phyloP scores from a whole-genome alignment of 2,113 vertebrate species.

The Nesoenas mayeri region DNA sequence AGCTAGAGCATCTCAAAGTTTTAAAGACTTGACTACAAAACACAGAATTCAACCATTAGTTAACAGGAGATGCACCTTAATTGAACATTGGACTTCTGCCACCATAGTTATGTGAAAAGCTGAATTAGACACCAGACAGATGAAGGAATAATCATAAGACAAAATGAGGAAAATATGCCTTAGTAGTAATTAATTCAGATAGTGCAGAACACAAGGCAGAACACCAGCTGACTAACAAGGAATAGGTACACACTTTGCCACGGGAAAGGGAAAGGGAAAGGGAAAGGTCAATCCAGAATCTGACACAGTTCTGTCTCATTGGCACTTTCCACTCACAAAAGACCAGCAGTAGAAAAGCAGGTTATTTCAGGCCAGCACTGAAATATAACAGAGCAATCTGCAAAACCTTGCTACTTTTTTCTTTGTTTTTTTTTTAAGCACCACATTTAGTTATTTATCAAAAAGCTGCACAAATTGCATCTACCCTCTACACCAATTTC shows the following conservation, averaged over 20 bases:
- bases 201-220: background rate
- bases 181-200: constrained; percentile 11
- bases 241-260: background rate
- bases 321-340: background rate
- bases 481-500: background rate
- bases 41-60: constrained; percentile 32
- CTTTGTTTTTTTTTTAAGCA: background rate
- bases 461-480: background rate
- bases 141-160: background rate
- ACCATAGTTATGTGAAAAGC: constrained; percentile 28
- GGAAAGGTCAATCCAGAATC: background rate
- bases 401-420: background rate
- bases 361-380: background rate
- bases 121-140: constrained; percentile 21
- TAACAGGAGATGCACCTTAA: constrained; percentile 46
- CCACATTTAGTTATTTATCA: background rate
- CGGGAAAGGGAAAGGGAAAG: background rate
- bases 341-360: background rate
- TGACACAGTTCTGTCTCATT: background rate
- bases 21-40: background rate
- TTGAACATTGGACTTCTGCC: constrained; percentile 39
- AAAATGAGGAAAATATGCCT: background rate
- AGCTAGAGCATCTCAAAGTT: background rate
- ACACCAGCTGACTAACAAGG: background rate
- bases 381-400: background rate